Base-by-base conservation (phyloP, 2,113 vertebrate genomes). In the Camarhynchus parvulus region DNA sequence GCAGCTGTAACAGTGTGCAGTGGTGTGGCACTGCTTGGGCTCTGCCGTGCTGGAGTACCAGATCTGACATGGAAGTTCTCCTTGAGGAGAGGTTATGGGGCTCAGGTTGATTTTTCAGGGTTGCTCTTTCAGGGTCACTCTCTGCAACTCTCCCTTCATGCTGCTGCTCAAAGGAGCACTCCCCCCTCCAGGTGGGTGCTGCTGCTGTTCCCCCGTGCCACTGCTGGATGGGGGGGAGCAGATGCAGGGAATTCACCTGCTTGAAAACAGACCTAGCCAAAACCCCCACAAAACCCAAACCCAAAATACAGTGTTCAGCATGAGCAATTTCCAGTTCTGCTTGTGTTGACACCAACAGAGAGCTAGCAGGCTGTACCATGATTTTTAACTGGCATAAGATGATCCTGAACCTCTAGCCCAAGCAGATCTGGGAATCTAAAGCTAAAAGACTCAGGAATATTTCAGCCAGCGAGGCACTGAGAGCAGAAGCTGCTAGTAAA, bases 231-330 rank as follows among this genome's bases (percentile, higher is more conserved):
- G 28, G 9, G 9, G 28, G 28, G 14, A 56, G 44, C 20, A 70
- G 47, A 33, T 50, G 27, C 23, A 78, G 56, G 49, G 16, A 7
- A 24, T n/a, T 58, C 28, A 49, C 5, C 31, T 82, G 21, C 52
- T 86, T 76, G 35, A 64, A 92, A 88, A 83, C 9, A 44, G 75
- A 56, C 67, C n/a, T 61, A 25, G 27, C 12, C 44, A 52, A 59
- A 93, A 47, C 0, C 10, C 19, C 18, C 42, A 21, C 85, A 46
- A 70, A 87, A 28, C 8, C 20, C 44, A 50, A 61, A 41, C 17
- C 8, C 2, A 0, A 82, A 94, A 63, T 28, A 31, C 0, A 1
- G 18, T 44, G 21, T 41, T 83, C 27, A 37, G 47, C 31, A 37
- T 61, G 46, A 81, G 35, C 1, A 0, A 9, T 83, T 88, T 41